Evolutionary conservation across 2,113 vertebrate genomes (phyloP), one percentile per base, ranked within the genome.

Genomic region (Sinocyclocheilus grahami): DNA sequence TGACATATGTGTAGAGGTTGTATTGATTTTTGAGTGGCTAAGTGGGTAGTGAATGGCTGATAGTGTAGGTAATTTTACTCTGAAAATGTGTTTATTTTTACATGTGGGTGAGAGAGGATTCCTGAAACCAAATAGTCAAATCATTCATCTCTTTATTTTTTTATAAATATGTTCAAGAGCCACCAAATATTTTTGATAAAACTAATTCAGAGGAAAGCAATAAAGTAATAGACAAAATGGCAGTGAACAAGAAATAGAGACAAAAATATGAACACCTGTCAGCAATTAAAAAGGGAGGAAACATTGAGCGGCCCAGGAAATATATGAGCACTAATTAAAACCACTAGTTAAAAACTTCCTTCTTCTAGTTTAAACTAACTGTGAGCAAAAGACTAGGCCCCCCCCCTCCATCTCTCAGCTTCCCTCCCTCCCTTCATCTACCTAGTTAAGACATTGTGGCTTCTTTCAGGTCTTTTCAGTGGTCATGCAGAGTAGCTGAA

Each of bases 301-400:
- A 94, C 93, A 93, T 95, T 95, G 94, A 95, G 93, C 95, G 94
- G 96, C 86, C 93, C 97, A 96, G 97, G 98, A 98, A 98, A 97
- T 97, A 97, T 97, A 97, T 95, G 95, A 96, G 95, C 94, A 96
- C 96, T 98, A 99, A 99, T 99, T 97, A 97, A 98, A 97, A 96
- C 92, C 96, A 96, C 95, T 96, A 96, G 95, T 98, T 98, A 97
- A 97, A 98, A 97, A 97, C 97, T 98, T 99, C 97, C 97, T 98
- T 97, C 95, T 95, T 95, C 92, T 95, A 95, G 86, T 91, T 95
- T 92, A 89, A 88, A 94, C 93, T 93, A 95, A 95, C 94, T 95
- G 95, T 91, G 91, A 93, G 93, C 93, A 94, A 78, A 94, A 95
- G 95, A 91, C 90, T 74, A 85, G 60, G 95, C 95, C 94, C 94